A percentile compares a stretch with the other conserved stretches of the same genome.
phyloP scores from a whole-genome alignment of 1,140 invertebrate species.

The Drusus annulatus region DNA sequence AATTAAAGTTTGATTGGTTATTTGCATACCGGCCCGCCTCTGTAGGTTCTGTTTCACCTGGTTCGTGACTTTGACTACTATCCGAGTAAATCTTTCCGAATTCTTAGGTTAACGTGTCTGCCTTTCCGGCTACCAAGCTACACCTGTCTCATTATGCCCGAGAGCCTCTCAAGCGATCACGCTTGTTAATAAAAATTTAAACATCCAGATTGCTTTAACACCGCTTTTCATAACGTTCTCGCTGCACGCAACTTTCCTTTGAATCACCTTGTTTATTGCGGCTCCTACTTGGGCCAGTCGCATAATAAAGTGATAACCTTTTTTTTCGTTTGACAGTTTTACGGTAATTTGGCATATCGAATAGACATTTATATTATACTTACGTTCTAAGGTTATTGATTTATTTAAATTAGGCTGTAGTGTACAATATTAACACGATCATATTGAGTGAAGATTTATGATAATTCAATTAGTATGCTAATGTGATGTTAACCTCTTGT shows the following conservation, averaged over 20 bases:
- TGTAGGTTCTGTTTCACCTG: background rate
- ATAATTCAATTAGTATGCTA: no score
- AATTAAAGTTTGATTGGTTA: slow-evolving; percentile 56
- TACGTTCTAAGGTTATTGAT: no score
- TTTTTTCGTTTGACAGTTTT: no score
- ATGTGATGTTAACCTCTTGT: no score
- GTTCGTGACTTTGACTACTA: slow-evolving; percentile 52
- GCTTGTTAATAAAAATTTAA: slow-evolving; percentile 27
- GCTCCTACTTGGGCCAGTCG: background rate
- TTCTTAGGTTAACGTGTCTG: background rate
- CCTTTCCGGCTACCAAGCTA: slow-evolving; percentile 1
- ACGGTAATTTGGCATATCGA: no score
- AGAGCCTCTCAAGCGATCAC: slow-evolving; percentile 14
- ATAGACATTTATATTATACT: no score
- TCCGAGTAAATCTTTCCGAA: slow-evolving; percentile 52
- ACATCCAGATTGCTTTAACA: slow-evolving; percentile 10
- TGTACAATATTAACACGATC: no score
- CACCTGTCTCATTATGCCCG: slow-evolving; percentile 39
- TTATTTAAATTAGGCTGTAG: no score
- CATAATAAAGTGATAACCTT: slow-evolving; percentile 17
- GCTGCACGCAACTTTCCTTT: slow-evolving; percentile 26
- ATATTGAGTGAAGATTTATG: no score
- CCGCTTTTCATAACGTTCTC: slow-evolving; percentile 13
- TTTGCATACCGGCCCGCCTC: slow-evolving; percentile 46
- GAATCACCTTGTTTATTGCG: background rate